A percentile compares a stretch with the other conserved stretches of the same genome.
Conservation (phyloP, 2,888 invertebrate species). For the Chaetoderma sp. region DNA sequence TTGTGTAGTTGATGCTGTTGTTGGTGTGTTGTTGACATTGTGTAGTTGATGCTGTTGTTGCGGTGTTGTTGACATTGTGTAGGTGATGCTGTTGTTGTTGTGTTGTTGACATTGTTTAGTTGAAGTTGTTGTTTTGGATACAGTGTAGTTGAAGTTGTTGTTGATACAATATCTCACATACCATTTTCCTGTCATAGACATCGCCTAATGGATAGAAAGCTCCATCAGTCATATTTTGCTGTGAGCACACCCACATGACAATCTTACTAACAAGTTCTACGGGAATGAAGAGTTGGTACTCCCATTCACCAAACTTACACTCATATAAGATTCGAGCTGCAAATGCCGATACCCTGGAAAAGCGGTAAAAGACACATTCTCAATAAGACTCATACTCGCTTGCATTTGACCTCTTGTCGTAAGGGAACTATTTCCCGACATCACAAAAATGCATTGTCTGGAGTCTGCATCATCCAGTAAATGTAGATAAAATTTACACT, state of each 20-base stretch:
- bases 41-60: too few species aligned
- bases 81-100: too few species aligned
- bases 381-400: too few species aligned
- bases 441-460: too few species aligned
- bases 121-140: too few species aligned
- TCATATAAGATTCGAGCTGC: conserved; percentile 89
- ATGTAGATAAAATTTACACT: too few species aligned
- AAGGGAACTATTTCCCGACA: too few species aligned
- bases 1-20: too few species aligned
- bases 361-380: too few species aligned
- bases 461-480: background rate
- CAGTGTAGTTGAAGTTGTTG: background rate
- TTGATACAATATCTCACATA: conserved; percentile 37
- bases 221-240: conserved; percentile 83
- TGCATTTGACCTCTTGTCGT: background rate
- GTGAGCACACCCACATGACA: conserved; percentile 86
- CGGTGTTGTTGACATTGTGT: too few species aligned
- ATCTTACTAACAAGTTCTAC: conserved; percentile 86
- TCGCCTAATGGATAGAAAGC: conserved; percentile 77
- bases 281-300: conserved; percentile 94
- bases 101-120: too few species aligned
- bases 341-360: conserved; percentile 86
- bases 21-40: too few species aligned
- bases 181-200: conserved; percentile 84
- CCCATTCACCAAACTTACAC: conserved; percentile 95